Base-by-base conservation (phyloP, 2,888 invertebrate genomes). In the Therioaphis trifolii region DNA sequence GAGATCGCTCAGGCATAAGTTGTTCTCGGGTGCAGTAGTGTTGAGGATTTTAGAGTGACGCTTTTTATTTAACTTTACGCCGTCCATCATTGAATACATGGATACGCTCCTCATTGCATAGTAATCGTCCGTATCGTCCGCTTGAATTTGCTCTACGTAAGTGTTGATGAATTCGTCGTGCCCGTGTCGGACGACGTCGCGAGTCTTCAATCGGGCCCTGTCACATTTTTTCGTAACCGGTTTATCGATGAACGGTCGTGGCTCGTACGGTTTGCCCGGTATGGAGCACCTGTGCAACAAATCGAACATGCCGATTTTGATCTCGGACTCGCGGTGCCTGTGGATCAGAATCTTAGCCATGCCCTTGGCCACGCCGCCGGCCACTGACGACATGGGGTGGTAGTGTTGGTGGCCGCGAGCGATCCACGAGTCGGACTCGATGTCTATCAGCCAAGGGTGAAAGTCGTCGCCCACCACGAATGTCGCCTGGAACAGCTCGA, bases 361-460 rank as follows among this genome's bases (percentile, higher is more conserved):
- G 15, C 49, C 15, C 4, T 52, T 66, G 0, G n/a, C n/a, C 18
- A 68, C 15, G 14, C 15, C 52, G 4, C 15, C 15, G 9, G 49
- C 9, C 12, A 52, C 15, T 1, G 29, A 15, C 11, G 72, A 72
- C 72, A 72, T 21, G 0, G 72, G 2, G 18, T 29, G 35, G 14
- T 43, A 14, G 18, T 7, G 15, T 5, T 43, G 2, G 3, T 66
- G n/a, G n/a, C n/a, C 49, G 35, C 3, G 11, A 66, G 21, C n/a
- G n/a, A n/a, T n/a, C 9, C 29, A 40, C 5, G 77, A 35, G 21
- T 77, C 77, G 0, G 77, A 68, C 21, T 52, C 15, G 21, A 77
- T 68, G 43, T 77, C 77, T 4, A 77, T 66, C 14, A 77, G 4
- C 77, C 77, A 77, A 5, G 77, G 77, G 1, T 11, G 12, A 15